phyloP scores from a whole-genome alignment of 2,888 invertebrate species.

The Caenorhabditis parvicauda region DNA sequence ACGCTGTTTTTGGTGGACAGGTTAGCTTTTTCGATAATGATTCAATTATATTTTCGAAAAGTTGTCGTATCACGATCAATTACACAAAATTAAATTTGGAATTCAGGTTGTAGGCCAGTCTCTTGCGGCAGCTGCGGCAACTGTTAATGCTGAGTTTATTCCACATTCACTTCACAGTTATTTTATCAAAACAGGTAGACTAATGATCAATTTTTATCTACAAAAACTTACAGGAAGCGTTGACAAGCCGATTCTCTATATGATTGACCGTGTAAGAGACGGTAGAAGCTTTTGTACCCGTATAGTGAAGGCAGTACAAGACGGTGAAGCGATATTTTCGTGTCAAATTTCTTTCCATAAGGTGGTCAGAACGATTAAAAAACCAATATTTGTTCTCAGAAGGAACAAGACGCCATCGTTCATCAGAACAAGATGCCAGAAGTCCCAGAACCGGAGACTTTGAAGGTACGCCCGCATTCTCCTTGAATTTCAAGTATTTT shows the following conservation, averaged over 20 bases:
- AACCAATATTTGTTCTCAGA: constrained; percentile 13
- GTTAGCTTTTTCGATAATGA: constrained; percentile 6
- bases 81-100: not conserved
- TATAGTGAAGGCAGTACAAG: constrained; percentile 64
- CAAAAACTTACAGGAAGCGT: constrained; percentile 27
- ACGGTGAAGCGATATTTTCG: constrained; percentile 63
- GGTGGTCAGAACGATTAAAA: constrained; percentile 12
- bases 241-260: constrained; percentile 63
- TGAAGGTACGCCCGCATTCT: constrained; percentile 11
- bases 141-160: constrained; percentile 26
- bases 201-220: constrained; percentile 6
- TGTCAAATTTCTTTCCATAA: constrained; percentile 49
- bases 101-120: constrained; percentile 31
- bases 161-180: constrained; percentile 35
- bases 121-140: constrained; percentile 30
- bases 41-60: not conserved
- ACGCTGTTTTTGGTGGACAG: constrained; percentile 34
- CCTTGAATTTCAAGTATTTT: constrained; percentile 1
- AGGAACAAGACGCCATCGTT: constrained; percentile 35
- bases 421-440: constrained; percentile 45
- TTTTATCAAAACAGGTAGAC: constrained; percentile 29
- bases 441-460: constrained; percentile 39
- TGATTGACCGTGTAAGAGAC: constrained; percentile 64
- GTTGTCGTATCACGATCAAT: not conserved
- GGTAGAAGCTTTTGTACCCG: constrained; percentile 64